Conservation (phyloP, 1,140 invertebrate genomes). For the Eubasilissa regina region DNA sequence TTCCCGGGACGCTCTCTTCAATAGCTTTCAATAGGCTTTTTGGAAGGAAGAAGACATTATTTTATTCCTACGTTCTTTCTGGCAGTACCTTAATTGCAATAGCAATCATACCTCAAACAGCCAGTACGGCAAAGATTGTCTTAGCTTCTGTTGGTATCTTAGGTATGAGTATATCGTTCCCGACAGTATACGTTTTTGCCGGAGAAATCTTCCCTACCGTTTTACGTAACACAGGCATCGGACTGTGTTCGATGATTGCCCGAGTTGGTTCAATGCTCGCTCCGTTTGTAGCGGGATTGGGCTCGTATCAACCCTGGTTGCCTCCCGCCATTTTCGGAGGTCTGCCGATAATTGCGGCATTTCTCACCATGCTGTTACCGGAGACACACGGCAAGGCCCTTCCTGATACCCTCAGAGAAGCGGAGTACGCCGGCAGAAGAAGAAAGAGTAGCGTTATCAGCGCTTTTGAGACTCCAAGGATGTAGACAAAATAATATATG, state of each 20-base stretch:
- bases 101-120: slow-evolving; percentile 67
- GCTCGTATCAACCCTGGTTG: slow-evolving; percentile 68
- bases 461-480: slow-evolving; percentile 31
- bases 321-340: slow-evolving; percentile 81
- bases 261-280: slow-evolving; percentile 78
- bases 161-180: slow-evolving; percentile 75
- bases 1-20: slow-evolving; percentile 81
- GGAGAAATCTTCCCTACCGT: slow-evolving; percentile 81
- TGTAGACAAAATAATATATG: slow-evolving; percentile 12
- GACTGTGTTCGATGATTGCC: slow-evolving; percentile 75
- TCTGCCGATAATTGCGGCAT: slow-evolving; percentile 76
- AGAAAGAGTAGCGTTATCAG: slow-evolving; percentile 37
- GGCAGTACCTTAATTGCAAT: slow-evolving; percentile 78
- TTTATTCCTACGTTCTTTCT: slow-evolving; percentile 76
- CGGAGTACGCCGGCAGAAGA: slow-evolving; percentile 76
- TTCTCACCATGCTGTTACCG: slow-evolving; percentile 78
- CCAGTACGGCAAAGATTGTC: slow-evolving; percentile 1
- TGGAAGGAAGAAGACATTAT: slow-evolving; percentile 79
- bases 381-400: slow-evolving; percentile 71
- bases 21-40: slow-evolving; percentile 77
- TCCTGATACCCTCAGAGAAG: slow-evolving; percentile 69
- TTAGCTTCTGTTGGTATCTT: slow-evolving; percentile 77
- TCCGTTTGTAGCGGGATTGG: slow-evolving; percentile 76
- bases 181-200: slow-evolving; percentile 76
- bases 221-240: slow-evolving; percentile 78